Evolutionary conservation across 35 echinoderm and acorn worm genomes (phyloP), one percentile per base, ranked within the genome.

Genomic region (Amphiura filiformis): DNA sequence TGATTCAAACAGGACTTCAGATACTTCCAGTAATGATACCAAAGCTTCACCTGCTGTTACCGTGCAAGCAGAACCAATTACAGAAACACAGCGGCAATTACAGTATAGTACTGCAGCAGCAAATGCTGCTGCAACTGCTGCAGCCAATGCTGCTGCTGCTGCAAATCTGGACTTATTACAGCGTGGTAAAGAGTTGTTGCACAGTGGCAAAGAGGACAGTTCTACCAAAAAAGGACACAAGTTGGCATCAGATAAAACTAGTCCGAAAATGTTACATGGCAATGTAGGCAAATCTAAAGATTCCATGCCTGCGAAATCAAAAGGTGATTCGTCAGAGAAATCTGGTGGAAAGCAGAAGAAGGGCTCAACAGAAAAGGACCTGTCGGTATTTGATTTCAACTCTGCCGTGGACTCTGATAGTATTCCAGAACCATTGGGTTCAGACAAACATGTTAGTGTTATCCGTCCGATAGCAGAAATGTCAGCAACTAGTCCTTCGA

Each of bases 351-450:
- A 31, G 22, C 3, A 22, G 4, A 70, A 64, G 28, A 84, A 37
- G 33, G 47, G 36, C 37, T 39, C 70, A 87, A 31, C 90, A 34
- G 61, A 86, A 57, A 93, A 93, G 32, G 95, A 97, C 41, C 57
- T 97, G 37, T 97, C 95, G 39, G 92, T 97, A 1, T 97, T 97
- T 93, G 95, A 97, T 81, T 97, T 97, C 65, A 93, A 97, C 76
- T 89, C 91, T 28, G 85, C 84, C 26, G 61, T 77, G 31, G 94
- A 96, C 39, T 40, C 81, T 78, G 91, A 93, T 84, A 89, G 90
- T 65, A 37, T n/a, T 41, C 81, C 22, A 35, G 80, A 84, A 81
- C 35, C 41, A 40, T 38, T 85, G 77, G 31, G 9, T 81, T 84
- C 38, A 85, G 84, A 65, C 87, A 92, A 83, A 41, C 86, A 76